Base-by-base conservation (phyloP, 92 coral and sea anemone species). In the Porites lobata region DNA sequence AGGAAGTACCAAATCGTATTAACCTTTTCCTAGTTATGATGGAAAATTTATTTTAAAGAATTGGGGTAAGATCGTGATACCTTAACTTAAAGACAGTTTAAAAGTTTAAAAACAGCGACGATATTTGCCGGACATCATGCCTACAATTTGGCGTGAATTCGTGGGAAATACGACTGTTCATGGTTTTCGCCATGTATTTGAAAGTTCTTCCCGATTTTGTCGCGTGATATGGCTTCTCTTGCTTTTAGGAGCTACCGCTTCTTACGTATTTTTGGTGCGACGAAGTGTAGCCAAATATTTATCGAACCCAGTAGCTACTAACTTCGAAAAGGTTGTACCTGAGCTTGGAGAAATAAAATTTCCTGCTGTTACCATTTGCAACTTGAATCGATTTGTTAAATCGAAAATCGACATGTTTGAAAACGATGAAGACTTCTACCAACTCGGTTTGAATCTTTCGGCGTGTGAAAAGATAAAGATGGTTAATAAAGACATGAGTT, bases 291-390 rank as follows among this genome's bases (percentile, higher is more conserved):
- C 10, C 3, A 86, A 66, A 24, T 92, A 58, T 53, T 75, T n/a
- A 6, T 57, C 71, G 14, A 83, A 71, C 7, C 95, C 95, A 1
- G 81, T 89, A 47, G 62, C 65, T 29, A 63, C 86, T 19, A 67
- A 74, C 38, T 77, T 77, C 61, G 59, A 82, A 0, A 64, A 89
- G 76, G 85, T 89, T 62, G 20, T 89, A 54, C 88, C 88, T 7
- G 69, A 89, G 0, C 19, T 70, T 3, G 95, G 95, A 51, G 73
- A 61, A 6, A 18, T 81, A 14, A 65, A 47, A 18, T 92, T 92
- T 51, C 95, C 93, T 13, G 90, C 85, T 18, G 85, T 92, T 50
- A 89, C 93, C 52, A 89, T 92, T 71, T 92, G 93, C 58, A 92
- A 92, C 81, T 72, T 92, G 13, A 89, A 92, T 24, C 62, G 79